Evolutionary conservation across 2,113 vertebrate species (phyloP).

Genomic region (Geothlypis trichas): DNA sequence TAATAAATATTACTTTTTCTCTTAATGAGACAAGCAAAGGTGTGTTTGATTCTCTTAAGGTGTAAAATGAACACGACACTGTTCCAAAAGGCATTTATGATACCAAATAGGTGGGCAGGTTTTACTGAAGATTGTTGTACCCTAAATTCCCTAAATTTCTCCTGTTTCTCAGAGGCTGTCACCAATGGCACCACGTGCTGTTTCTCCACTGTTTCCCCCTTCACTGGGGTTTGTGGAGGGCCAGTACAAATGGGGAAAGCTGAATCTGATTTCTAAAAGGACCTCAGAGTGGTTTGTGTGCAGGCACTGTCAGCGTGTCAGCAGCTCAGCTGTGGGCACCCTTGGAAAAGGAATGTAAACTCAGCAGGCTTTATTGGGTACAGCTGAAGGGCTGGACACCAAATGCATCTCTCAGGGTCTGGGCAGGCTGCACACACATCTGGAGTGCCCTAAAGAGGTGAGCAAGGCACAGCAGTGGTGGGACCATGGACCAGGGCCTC

Average conservation of each 20-base stretch:
- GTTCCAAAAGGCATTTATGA: background rate
- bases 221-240: background rate
- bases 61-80: background rate
- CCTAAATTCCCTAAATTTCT: background rate
- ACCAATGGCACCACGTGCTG: rapidly evolving
- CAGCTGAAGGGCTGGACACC: background rate
- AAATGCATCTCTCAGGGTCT: background rate
- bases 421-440: background rate
- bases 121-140: background rate
- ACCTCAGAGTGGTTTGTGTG: background rate
- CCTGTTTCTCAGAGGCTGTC: background rate
- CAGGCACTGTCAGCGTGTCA: background rate
- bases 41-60: background rate
- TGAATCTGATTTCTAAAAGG: background rate
- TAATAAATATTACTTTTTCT: background rate
- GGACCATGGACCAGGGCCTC: too few species aligned
- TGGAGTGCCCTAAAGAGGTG: background rate
- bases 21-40: background rate
- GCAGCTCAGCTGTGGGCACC: background rate
- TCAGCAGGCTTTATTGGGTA: background rate
- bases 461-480: background rate
- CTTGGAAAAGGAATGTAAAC: background rate
- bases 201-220: background rate
- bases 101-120: background rate
- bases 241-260: background rate